Evolutionary conservation across 2,888 invertebrate genomes (phyloP), one percentile per base, ranked within the genome.

Genomic region (Ernsta delagoae): DNA sequence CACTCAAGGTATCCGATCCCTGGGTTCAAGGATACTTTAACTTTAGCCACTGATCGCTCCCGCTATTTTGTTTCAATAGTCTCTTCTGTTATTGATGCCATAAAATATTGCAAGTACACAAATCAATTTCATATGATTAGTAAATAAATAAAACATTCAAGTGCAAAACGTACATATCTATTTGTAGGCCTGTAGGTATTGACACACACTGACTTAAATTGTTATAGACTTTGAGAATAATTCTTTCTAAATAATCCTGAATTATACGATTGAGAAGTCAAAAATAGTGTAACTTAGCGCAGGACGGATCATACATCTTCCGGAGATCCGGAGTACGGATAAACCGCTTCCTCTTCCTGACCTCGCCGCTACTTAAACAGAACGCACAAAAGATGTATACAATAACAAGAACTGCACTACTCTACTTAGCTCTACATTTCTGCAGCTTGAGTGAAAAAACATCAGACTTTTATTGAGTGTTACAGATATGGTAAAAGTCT

Each of bases 331-430:
- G 89, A 82, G 86, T 83, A 79, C 87, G 92, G 92, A 92, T 91
- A 92, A 90, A 92, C 91, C 88, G 89, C 90, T 91, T 92, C 92
- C 92, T 70, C 72, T 92, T 92, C 92, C 92, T 87, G 90, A 85
- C 85, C 88, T 89, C 92, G 53, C 59, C 89, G 87, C 88, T 87
- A 12, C 12, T 50, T 87, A 86, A 87, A 31, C 48, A 88, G 86
- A 86, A 87, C 41, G 41, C 86, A 88, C 50, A 88, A 90, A 11
- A 88, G 87, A 85, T 85, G 36, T 86, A 85, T 85, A 82, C 80
- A 84, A 84, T 85, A 85, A 50, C 50, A 16, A 6, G 1, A 16
- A 50, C 6, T 16, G 16, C 5, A 50, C 50, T 16, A 8, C 16
- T 16, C 12, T 16, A 45, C 45, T 45, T n/a, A n/a, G 45, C 2